Percentiles rank a stretch among this genome's conserved stretches.
These are phyloP conservation scores for Micromys minutus DNA, from an alignment of 2,113 vertebrate species.

Conservation along the genomic window DNA sequence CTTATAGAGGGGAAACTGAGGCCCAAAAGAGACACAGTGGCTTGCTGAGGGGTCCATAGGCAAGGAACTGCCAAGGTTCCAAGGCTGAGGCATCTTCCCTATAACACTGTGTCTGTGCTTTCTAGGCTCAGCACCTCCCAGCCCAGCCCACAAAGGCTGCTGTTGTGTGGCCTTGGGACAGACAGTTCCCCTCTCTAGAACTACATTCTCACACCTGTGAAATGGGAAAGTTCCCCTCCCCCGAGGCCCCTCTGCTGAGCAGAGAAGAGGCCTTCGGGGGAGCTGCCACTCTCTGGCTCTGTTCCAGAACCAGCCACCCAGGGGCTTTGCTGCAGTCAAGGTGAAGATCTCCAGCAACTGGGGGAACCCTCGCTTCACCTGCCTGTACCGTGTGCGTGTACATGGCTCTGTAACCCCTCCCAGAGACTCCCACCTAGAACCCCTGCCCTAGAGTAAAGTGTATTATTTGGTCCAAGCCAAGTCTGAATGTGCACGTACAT, in stretches of 20 bases:
- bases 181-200: not conserved
- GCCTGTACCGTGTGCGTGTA: conserved; percentile 78
- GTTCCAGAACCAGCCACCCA: conserved; percentile 67
- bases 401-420: conserved; percentile 68
- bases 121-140: not conserved
- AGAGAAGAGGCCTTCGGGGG: not conserved
- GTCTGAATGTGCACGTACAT: conserved; percentile 66
- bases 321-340: conserved; percentile 67
- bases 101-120: not conserved
- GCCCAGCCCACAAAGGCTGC: not conserved
- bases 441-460: conserved; percentile 56
- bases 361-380: conserved; percentile 79
- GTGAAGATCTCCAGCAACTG: conserved; percentile 80
- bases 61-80: not conserved
- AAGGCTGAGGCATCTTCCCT: not conserved
- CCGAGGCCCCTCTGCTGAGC: not conserved
- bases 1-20: not conserved
- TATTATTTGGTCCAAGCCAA: too few species aligned
- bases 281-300: not conserved
- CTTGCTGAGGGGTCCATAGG: not conserved
- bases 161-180: not conserved
- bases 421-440: not conserved
- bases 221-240: not conserved
- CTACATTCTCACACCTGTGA: conserved; percentile 1
- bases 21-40: not conserved